Evolutionary conservation across 2,797 vertebrate species (phyloP).

Genomic region (Meda fulgida): DNA sequence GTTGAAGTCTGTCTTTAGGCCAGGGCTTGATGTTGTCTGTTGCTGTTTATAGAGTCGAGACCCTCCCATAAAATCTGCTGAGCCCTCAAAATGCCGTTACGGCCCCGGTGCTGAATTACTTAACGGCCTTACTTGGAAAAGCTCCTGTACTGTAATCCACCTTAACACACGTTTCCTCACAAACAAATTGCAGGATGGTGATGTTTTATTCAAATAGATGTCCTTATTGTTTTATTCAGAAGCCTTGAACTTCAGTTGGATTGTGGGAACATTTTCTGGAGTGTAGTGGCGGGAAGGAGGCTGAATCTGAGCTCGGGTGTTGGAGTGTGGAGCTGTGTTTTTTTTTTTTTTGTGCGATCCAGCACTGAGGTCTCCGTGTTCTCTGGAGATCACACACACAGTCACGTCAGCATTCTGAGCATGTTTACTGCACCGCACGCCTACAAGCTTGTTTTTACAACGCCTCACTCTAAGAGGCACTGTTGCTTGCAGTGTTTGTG

Average conservation of each 20-base stretch:
- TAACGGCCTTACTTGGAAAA: conserved; percentile 65
- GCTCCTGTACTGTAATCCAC: conserved; percentile 8
- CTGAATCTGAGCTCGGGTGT: background rate
- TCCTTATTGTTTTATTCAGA: conserved; percentile 23
- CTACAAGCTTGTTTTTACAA: conserved; percentile 19
- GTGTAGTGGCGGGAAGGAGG: background rate
- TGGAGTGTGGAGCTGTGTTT: background rate
- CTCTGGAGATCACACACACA: no score
- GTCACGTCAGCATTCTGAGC: conserved; percentile 37
- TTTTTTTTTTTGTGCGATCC: background rate
- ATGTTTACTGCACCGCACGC: conserved; percentile 36
- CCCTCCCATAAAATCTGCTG: conserved; percentile 73
- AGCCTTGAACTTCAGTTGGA: conserved; percentile 9
- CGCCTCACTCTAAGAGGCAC: conserved; percentile 10
- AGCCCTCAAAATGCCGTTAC: conserved; percentile 67
- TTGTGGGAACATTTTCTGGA: background rate
- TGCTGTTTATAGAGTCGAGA: conserved; percentile 73
- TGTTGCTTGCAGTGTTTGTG: background rate
- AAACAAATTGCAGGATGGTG: background rate
- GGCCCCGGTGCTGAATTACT: conserved; percentile 70
- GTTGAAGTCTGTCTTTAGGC: conserved; percentile 59
- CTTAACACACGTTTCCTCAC: background rate
- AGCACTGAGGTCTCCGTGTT: conserved; percentile 15
- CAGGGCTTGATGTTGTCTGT: conserved; percentile 60
- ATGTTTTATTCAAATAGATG: conserved; percentile 24